Evolutionary conservation across 2,797 vertebrate genomes (phyloP).

Genomic region (Prunella strophiata): DNA sequence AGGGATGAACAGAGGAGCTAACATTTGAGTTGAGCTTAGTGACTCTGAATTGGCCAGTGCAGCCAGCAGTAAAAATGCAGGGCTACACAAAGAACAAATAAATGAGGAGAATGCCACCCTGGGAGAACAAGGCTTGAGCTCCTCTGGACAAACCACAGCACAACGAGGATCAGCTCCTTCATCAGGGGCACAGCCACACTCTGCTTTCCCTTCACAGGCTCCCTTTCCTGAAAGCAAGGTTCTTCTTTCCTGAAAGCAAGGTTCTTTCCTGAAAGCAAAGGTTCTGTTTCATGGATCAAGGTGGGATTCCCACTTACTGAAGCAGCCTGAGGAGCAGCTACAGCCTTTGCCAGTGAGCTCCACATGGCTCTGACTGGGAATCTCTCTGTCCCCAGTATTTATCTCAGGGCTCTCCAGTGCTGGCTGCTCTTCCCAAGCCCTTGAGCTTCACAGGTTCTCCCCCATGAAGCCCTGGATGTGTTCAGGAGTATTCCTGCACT

Average conservation of each 20-base stretch:
- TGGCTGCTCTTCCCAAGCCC: not conserved
- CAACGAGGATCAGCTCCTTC: not conserved
- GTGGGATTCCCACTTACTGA: not conserved
- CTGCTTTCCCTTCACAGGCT: not conserved
- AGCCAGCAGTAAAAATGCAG: conserved; percentile 24
- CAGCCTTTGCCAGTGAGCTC: not conserved
- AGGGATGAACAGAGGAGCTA: not conserved
- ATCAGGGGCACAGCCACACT: not conserved
- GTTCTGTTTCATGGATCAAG: not conserved
- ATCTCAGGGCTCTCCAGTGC: not conserved
- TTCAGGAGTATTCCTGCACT: not conserved
- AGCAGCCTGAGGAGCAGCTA: not conserved
- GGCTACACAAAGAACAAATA: conserved; percentile 23
- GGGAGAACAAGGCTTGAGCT: not conserved
- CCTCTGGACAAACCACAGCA: not conserved
- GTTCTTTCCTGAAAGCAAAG: not conserved
- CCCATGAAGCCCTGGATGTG: not conserved
- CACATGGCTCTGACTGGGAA: not conserved
- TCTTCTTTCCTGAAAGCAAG: not conserved
- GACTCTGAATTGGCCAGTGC: not conserved
- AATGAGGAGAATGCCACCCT: conserved; percentile 35
- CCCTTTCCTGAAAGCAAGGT: not conserved
- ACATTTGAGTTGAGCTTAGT: not conserved
- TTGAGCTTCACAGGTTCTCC: not conserved
- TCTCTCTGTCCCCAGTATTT: not conserved